Base-by-base conservation (phyloP, 2,888 invertebrate genomes). In the Elysia crispata region DNA sequence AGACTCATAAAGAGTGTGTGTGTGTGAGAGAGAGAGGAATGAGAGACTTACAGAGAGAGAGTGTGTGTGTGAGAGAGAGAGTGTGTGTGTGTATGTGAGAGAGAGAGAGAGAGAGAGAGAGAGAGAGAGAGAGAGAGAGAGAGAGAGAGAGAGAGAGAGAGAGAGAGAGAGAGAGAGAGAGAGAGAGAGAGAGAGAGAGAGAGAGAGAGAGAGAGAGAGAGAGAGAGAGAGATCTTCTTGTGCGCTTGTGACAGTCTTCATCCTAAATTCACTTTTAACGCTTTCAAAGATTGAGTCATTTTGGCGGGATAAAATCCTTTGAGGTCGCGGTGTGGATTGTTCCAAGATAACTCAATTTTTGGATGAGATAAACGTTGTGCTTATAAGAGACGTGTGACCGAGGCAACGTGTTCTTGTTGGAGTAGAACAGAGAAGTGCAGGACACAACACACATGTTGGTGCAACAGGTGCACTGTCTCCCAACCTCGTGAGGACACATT, bases 391-490 rank as follows among this genome's bases (percentile, higher is more conserved):
- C n/a, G 25, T 60, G n/a, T 25, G 60, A 60, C 60, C 25, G 3
- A 5, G 15, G 25, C 25, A 60, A 60, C 60, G 25, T 23, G n/a
- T 23, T 60, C 3, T 23, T 23, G 60, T 5, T 18, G n/a, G 60
- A 60, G 60, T 60, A 23, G 60, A 23, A 60, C n/a, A 60, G 6
- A 23, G 25, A 5, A 66, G 15, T 28, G 66, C 18, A 30, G 30
- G 31, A 69, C 31, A 69, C 20, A 30, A 41, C 31, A 20, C 49
- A 73, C 72, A 64, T 70, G 78, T 62, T 3, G 70, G 49, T 18
- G 74, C 67, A 79, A 74, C 74, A 79, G 67, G 74, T 74, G 74
- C 41, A 13, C 13, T 31, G 6, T 23, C 77, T 77, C 77, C 77
- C 77, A 77, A 60, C 77, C 70, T 60, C 77, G 70, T 77, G 5